Percentiles rank a stretch among this genome's conserved stretches.
Evolutionary conservation across 2,888 invertebrate species (phyloP).

Genomic region (Empis stercorea): DNA sequence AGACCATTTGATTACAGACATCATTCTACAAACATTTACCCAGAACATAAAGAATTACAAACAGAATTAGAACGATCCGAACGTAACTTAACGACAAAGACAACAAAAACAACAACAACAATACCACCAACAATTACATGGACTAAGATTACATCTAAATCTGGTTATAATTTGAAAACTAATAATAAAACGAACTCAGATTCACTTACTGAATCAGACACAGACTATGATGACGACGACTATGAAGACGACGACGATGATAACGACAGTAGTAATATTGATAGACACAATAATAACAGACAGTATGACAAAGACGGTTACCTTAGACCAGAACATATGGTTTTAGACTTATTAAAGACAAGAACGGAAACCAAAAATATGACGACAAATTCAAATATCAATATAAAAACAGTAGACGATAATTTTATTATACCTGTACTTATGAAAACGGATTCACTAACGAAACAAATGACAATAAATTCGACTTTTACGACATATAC

Average conservation of each 20-base stretch:
- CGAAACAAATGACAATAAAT: no score
- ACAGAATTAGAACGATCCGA: slow-evolving; percentile 8
- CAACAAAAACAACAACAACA: not conserved
- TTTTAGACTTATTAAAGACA: slow-evolving; percentile 12
- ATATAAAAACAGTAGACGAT: not conserved
- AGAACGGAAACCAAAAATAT: slow-evolving; percentile 4
- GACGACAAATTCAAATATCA: slow-evolving; percentile 7
- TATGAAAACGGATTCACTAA: not conserved
- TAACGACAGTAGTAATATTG: slow-evolving; percentile 12
- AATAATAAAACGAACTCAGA: no score
- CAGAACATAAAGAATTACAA: slow-evolving; percentile 10
- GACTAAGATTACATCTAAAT: no score
- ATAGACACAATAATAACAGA: slow-evolving; percentile 5
- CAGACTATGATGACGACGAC: slow-evolving; percentile 13
- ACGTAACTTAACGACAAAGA: slow-evolving; percentile 5
- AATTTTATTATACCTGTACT: slow-evolving; percentile 1
- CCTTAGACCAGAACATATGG: slow-evolving; percentile 26
- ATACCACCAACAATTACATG: not conserved
- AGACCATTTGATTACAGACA: slow-evolving; percentile 4
- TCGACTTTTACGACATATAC: no score
- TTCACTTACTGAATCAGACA: slow-evolving; percentile 10
- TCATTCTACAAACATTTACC: slow-evolving; percentile 10
- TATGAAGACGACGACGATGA: slow-evolving; percentile 18
- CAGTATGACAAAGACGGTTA: slow-evolving; percentile 28
- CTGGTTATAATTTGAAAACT: no score